A percentile compares a stretch with the other conserved stretches of the same genome.
Evolutionary conservation across 2,113 vertebrate species (phyloP).

Genomic region (Onychostoma macrolepis): DNA sequence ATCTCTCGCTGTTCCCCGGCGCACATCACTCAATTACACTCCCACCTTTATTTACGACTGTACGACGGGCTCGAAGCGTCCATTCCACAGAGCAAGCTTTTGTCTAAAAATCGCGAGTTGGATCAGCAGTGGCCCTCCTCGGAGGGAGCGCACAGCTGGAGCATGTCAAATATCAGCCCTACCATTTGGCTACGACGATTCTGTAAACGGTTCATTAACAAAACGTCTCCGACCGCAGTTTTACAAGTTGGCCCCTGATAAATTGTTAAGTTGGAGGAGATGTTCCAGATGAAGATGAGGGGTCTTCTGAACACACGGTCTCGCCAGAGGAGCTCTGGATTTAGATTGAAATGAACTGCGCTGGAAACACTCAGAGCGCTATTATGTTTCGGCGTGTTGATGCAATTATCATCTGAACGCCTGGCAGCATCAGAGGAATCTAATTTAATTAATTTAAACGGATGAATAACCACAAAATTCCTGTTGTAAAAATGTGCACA

Average conservation of each 20-base stretch:
- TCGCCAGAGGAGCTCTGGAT: slow-evolving; percentile 66
- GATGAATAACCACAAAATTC: slow-evolving; percentile 83
- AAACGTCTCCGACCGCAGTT: slow-evolving; percentile 48
- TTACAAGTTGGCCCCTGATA: slow-evolving; percentile 54
- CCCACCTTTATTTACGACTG: slow-evolving; percentile 79
- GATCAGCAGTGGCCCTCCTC: not conserved
- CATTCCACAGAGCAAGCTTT: slow-evolving; percentile 69
- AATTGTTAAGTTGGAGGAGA: slow-evolving; percentile 39
- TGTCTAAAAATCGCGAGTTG: slow-evolving; percentile 42
- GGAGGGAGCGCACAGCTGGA: slow-evolving; percentile 33
- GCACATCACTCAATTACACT: slow-evolving; percentile 80
- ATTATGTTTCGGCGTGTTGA: slow-evolving; percentile 89
- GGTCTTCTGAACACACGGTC: slow-evolving; percentile 55
- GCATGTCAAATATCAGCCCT: slow-evolving; percentile 46
- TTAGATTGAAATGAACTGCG: slow-evolving; percentile 84
- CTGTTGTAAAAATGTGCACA: slow-evolving; percentile 81
- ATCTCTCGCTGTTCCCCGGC: slow-evolving; percentile 94
- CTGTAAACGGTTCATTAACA: slow-evolving; percentile 49
- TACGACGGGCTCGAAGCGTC: slow-evolving; percentile 26
- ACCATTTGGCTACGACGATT: slow-evolving; percentile 31
- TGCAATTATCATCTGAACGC: slow-evolving; percentile 93
- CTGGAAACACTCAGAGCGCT: slow-evolving; percentile 78
- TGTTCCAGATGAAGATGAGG: slow-evolving; percentile 49
- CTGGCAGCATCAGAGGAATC: slow-evolving; percentile 87
- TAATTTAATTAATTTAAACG: slow-evolving; percentile 93